Evolutionary conservation across 2,888 invertebrate species (phyloP).

Genomic region (Rhabditoides inermis): DNA sequence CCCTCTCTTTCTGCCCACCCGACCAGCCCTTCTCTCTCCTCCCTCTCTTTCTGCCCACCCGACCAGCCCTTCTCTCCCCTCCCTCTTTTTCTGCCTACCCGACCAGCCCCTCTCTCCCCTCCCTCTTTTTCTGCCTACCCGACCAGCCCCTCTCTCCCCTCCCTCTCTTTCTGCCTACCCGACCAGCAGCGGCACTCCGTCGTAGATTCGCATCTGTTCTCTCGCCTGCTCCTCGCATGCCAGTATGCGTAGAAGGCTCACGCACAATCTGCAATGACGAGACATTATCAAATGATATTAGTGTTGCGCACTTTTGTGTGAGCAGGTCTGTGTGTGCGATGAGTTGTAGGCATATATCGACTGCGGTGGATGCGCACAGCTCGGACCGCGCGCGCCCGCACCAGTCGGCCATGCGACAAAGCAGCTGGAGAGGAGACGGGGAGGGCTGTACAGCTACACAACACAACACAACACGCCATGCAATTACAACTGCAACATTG

Average conservation of each 20-base stretch:
- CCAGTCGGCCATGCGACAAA: constrained; percentile 27
- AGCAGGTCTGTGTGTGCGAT: constrained; percentile 29
- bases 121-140: too few species aligned
- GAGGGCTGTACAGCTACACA: too few species aligned
- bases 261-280: constrained; percentile 20
- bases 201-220: constrained; percentile 35
- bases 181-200: constrained; percentile 29
- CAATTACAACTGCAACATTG: background rate
- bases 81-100: too few species aligned
- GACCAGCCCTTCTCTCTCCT: too few species aligned
- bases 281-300: background rate
- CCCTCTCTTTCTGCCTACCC: constrained; percentile 9
- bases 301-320: constrained; percentile 30
- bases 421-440: constrained; percentile 14
- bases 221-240: constrained; percentile 32
- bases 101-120: too few species aligned
- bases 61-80: too few species aligned
- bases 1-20: too few species aligned
- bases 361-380: constrained; percentile 28
- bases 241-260: constrained; percentile 30
- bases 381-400: constrained; percentile 17
- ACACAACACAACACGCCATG: too few species aligned
- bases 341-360: constrained; percentile 30
- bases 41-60: too few species aligned
- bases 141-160: too few species aligned